Percentiles rank a stretch among this genome's conserved stretches.
Evolutionary conservation across 2,888 invertebrate species (phyloP).

Genomic region (Miltochrista miniata): DNA sequence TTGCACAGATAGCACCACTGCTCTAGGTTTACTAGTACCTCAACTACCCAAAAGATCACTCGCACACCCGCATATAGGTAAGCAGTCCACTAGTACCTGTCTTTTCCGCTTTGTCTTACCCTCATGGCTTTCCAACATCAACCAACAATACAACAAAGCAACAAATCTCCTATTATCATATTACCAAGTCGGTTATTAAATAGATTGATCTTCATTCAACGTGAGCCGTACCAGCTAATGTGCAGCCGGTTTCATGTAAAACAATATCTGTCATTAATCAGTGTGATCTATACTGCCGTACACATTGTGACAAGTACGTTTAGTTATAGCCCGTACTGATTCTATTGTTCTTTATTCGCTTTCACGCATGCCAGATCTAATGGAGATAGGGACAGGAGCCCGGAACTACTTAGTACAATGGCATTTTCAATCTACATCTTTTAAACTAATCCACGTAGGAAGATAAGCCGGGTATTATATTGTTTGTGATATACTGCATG

Average conservation of each 20-base stretch:
- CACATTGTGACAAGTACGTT: conserved; percentile 23
- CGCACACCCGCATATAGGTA: too few species aligned
- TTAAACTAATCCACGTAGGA: conserved; percentile 9
- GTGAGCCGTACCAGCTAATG: not conserved
- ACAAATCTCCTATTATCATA: too few species aligned
- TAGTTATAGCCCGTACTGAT: conserved; percentile 22
- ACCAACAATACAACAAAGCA: too few species aligned
- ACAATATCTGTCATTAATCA: conserved; percentile 23
- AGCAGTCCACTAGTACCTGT: too few species aligned
- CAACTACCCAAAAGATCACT: too few species aligned
- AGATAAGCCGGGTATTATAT: conserved; percentile 23
- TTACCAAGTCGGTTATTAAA: too few species aligned
- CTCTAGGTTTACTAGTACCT: too few species aligned
- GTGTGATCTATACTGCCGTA: conserved; percentile 20
- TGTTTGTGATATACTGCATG: conserved; percentile 2
- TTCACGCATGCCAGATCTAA: conserved; percentile 40
- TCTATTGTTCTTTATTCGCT: conserved; percentile 45
- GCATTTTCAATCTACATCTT: conserved; percentile 30
- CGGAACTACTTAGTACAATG: conserved; percentile 36
- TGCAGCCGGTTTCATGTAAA: conserved; percentile 4
- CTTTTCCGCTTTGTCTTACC: too few species aligned
- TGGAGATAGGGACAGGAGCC: conserved; percentile 29
- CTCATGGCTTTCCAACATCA: too few species aligned
- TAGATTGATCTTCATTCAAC: not conserved
- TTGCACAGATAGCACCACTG: too few species aligned